Percentiles rank a stretch among this genome's conserved stretches.
phyloP scores from a whole-genome alignment of 2,888 invertebrate species.

The Aporophyla nigra region DNA sequence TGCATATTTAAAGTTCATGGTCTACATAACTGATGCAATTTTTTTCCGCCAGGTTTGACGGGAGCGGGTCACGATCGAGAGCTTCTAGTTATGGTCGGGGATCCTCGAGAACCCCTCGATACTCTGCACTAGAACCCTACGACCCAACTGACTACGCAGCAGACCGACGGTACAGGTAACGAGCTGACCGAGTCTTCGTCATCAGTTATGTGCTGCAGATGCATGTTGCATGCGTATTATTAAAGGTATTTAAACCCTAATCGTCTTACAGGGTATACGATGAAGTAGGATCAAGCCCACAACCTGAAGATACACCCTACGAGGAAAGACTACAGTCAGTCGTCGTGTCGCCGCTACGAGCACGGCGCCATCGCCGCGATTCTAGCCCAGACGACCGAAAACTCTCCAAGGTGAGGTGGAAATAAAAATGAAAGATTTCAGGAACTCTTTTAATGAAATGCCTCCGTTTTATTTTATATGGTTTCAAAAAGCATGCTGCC shows the following conservation, averaged over 20 bases:
- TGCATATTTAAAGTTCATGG: not conserved
- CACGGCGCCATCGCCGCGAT: conserved; percentile 89
- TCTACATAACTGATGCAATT: not conserved
- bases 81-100: conserved; percentile 86
- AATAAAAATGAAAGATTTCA: not conserved
- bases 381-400: conserved; percentile 94
- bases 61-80: conserved; percentile 87
- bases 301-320: conserved; percentile 91
- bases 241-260: conserved; percentile 1
- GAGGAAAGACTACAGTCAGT: conserved; percentile 90
- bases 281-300: conserved; percentile 92
- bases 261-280: conserved; percentile 83
- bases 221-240: conserved; percentile 1
- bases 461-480: not conserved
- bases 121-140: conserved; percentile 85
- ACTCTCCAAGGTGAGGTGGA: conserved; percentile 81
- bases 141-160: conserved; percentile 88
- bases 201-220: not conserved
- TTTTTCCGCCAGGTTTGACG: conserved; percentile 77
- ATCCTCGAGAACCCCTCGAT: conserved; percentile 85
- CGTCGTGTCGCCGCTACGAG: conserved; percentile 88
- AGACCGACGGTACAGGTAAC: conserved; percentile 88
- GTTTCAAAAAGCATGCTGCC: not conserved
- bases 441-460: not conserved
- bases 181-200: not conserved